Conservation (phyloP, 2,797 vertebrate species). For the Sciurus vulgaris region DNA sequence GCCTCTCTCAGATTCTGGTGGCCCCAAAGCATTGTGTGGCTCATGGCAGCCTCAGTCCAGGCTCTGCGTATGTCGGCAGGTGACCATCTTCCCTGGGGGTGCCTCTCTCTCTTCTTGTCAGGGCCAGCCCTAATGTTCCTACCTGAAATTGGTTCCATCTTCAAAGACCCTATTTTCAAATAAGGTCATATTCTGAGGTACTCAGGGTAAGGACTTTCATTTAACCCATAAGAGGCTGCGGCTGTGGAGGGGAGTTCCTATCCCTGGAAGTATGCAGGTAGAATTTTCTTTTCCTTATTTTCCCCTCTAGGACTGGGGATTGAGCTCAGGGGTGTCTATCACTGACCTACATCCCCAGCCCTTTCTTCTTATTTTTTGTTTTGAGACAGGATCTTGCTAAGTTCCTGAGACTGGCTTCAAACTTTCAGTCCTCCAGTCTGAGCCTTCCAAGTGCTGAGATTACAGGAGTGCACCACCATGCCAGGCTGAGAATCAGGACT, state of each 20-base stretch:
- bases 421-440: no score
- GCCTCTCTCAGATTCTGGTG: background rate
- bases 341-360: background rate
- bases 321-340: background rate
- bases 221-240: background rate
- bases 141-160: background rate
- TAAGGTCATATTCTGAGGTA: background rate
- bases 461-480: no score
- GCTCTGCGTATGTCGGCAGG: background rate
- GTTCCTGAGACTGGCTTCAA: no score
- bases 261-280: background rate
- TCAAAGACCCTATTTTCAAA: background rate
- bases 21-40: background rate
- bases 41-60: background rate
- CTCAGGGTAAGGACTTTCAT: background rate
- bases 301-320: background rate
- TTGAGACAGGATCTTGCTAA: no score
- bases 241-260: background rate
- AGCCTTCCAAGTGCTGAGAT: no score
- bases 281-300: background rate
- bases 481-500: no score
- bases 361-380: no score
- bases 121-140: background rate
- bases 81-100: background rate
- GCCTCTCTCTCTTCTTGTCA: background rate